Evolutionary conservation across 1,140 invertebrate species (phyloP), one percentile per base, ranked within the genome.

Genomic region (Orussus abietinus): DNA sequence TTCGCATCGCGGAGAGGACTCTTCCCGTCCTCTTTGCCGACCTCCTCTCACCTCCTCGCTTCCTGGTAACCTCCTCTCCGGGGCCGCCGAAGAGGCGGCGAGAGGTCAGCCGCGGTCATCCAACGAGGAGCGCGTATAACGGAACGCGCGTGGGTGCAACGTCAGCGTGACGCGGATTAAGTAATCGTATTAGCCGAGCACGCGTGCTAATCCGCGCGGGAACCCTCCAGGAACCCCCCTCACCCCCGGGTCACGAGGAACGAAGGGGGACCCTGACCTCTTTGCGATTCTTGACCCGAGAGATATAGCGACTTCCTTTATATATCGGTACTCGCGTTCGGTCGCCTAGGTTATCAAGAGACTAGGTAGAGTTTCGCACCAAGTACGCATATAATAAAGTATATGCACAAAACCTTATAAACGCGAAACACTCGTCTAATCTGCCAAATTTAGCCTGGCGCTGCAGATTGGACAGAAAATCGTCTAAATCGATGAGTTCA

Each of bases 131-230:
- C 49, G n/a, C n/a, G n/a, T n/a, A 53, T 63, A 63, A 56, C 59
- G 54, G 54, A 53, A 51, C 49, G 43, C n/a, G n/a, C 26, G 48
- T 55, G 52, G 49, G 59, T 64, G 59, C 57, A 59, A 49, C 57
- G 48, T 59, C 51, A 53, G 42, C 51, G 51, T 61, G 53, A 64
- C 55, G 57, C 47, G 44, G 49, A 58, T 62, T 60, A 60, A 62
- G 50, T 49, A 43, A 44, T 49, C 47, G 48, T 6, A 30, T 28
- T 17, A 36, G 34, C 15, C 13, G 34, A 17, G n/a, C 21, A 15
- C 18, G 34, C 10, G 12, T 18, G 34, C 11, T 5, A 4, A 19
- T 33, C 31, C 9, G 11, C 31, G 31, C 9, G 15, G 21, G 15
- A 36, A 20, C 22, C 6, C 6, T 7, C n/a, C 22, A 6, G n/a